Conservation (phyloP, 2,113 vertebrate species). For the Hippopotamus amphibius region DNA sequence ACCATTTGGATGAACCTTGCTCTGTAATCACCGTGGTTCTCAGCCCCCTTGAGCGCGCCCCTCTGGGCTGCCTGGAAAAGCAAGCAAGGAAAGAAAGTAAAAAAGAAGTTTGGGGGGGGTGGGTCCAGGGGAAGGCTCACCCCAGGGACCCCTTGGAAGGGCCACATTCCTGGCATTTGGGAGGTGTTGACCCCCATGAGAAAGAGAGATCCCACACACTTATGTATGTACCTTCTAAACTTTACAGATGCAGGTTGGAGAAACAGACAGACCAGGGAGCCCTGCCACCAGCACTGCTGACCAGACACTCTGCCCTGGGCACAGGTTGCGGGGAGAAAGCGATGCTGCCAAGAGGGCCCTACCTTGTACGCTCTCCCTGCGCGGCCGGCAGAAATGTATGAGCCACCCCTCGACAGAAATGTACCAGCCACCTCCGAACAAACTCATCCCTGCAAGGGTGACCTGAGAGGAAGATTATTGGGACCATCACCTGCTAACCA, state of each 20-base stretch:
- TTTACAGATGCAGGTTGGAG: background rate
- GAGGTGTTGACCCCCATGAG: background rate
- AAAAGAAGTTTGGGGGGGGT: background rate
- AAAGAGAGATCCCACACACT: background rate
- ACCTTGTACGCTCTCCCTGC: fast-evolving
- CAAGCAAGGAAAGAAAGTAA: conserved; percentile 25
- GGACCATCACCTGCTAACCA: background rate
- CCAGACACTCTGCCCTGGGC: fast-evolving
- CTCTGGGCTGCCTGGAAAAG: conserved; percentile 47
- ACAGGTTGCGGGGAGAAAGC: background rate
- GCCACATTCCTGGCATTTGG: background rate
- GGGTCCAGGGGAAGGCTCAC: background rate
- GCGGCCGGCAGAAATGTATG: fast-evolving
- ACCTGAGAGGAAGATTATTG: too few species aligned
- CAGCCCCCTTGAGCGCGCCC: conserved; percentile 57
- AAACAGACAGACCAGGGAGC: background rate
- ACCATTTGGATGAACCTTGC: conserved; percentile 70
- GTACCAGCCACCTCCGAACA: fast-evolving
- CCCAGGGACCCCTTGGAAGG: too few species aligned
- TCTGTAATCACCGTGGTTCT: conserved; percentile 55
- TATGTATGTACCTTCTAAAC: background rate
- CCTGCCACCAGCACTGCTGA: background rate
- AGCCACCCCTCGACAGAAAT: background rate
- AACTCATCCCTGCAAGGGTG: fast-evolving
- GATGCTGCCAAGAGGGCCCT: fast-evolving